Conservation (phyloP, 2,113 vertebrate species). For the Sclerurus mexicanus region DNA sequence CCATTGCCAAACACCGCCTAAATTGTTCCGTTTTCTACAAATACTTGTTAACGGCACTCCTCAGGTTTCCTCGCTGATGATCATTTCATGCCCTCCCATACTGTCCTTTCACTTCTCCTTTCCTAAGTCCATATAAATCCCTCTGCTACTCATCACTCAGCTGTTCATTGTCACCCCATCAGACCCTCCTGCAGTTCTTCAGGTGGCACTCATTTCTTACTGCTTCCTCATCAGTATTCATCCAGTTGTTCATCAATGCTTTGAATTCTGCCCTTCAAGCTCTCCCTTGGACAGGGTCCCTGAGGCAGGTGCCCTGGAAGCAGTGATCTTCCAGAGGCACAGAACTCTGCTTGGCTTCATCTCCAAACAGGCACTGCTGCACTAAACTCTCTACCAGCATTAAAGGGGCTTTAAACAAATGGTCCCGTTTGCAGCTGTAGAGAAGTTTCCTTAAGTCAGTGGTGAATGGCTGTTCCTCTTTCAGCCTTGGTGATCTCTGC, state of each 20-base stretch:
- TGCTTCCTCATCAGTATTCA: neutral
- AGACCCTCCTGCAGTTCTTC: neutral
- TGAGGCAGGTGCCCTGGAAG: neutral
- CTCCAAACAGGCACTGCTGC: neutral
- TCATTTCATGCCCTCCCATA: neutral
- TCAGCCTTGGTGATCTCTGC: neutral
- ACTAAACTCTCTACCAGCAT: neutral
- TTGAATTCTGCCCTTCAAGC: neutral
- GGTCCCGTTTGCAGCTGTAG: neutral
- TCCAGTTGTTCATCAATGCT: neutral
- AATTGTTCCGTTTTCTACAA: neutral
- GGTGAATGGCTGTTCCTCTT: neutral
- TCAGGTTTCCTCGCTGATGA: neutral
- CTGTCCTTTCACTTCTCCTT: neutral
- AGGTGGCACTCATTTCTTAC: neutral
- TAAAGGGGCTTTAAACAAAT: neutral
- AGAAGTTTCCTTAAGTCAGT: neutral
- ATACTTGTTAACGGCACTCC: neutral
- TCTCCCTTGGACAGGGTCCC: neutral
- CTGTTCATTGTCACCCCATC: neutral
- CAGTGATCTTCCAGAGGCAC: neutral
- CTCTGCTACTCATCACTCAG: neutral
- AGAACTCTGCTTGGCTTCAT: neutral
- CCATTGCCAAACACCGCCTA: neutral
- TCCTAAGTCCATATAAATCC: neutral